A percentile compares a stretch with the other conserved stretches of the same genome.
phyloP scores from a whole-genome alignment of 2,888 invertebrate genomes.

The Poecilobothrus nobilitatus region DNA sequence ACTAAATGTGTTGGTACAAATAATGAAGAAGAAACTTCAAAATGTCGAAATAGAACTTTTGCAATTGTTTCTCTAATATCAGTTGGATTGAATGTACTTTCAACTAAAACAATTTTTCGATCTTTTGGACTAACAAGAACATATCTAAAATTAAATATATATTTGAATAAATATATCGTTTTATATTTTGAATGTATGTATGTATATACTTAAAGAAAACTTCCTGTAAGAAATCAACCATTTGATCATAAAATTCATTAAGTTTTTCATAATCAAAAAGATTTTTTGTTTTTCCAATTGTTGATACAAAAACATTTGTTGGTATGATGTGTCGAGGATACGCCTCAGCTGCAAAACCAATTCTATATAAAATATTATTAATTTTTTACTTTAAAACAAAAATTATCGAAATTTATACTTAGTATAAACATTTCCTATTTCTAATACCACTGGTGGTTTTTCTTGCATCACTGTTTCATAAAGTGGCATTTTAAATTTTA shows the following conservation, averaged over 20 bases:
- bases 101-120: slow-evolving; percentile 81
- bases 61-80: slow-evolving; percentile 79
- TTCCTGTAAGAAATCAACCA: slow-evolving; percentile 79
- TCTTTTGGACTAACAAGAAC: slow-evolving; percentile 89
- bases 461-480: slow-evolving; percentile 80
- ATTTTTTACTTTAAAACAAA: neutral
- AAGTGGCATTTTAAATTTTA: slow-evolving; percentile 53
- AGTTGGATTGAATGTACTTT: slow-evolving; percentile 77
- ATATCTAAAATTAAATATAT: slow-evolving; percentile 51
- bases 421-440: slow-evolving; percentile 84
- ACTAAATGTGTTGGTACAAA: slow-evolving; percentile 82
- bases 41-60: slow-evolving; percentile 84
- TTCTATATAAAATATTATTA: slow-evolving; percentile 52
- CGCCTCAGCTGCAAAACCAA: slow-evolving; percentile 85
- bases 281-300: slow-evolving; percentile 51
- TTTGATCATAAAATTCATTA: slow-evolving; percentile 70
- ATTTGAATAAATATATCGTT: neutral
- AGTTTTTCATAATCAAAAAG: slow-evolving; percentile 57
- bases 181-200: slow-evolving; percentile 18
- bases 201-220: slow-evolving; percentile 72
- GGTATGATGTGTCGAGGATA: slow-evolving; percentile 81
- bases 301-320: slow-evolving; percentile 62
- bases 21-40: slow-evolving; percentile 74
- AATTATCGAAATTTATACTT: slow-evolving; percentile 55
- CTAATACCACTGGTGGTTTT: slow-evolving; percentile 81